phyloP scores from a whole-genome alignment of 1,140 invertebrate species.

The Pachypeltis micranthus region DNA sequence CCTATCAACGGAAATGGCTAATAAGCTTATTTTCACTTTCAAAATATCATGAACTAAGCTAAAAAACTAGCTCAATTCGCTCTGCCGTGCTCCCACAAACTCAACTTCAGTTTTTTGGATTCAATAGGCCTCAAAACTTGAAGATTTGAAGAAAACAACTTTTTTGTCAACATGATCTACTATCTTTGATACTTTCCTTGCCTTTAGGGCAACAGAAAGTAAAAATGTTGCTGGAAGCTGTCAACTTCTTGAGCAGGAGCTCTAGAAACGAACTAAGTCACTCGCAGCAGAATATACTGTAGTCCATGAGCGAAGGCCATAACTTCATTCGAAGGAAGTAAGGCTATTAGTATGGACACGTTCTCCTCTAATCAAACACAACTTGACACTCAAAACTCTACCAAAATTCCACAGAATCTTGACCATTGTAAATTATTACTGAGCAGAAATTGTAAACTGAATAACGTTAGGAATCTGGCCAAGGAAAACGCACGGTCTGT shows the following conservation, averaged over 20 bases:
- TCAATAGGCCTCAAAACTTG: background rate
- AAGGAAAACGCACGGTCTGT: no score
- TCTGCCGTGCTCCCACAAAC: no score
- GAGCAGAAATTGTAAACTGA: no score
- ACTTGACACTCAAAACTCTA: no score
- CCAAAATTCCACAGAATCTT: background rate
- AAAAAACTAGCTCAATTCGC: no score
- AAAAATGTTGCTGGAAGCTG: background rate
- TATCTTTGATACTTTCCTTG: background rate
- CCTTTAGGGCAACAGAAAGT: background rate
- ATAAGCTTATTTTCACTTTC: no score
- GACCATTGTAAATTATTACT: no score
- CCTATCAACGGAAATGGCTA: no score
- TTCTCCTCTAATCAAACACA: background rate
- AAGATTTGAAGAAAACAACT: background rate
- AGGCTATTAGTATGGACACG: background rate
- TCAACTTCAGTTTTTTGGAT: background rate
- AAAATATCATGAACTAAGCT: no score
- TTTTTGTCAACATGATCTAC: background rate
- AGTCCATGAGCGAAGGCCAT: conserved; percentile 14
- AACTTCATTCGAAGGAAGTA: conserved; percentile 7
- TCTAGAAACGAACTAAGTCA: background rate
- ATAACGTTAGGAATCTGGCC: no score
- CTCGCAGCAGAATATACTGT: background rate
- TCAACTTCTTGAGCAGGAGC: background rate